These are phyloP conservation scores for Nesoenas mayeri DNA, from an alignment of 2,113 vertebrate species.

Conservation along the genomic window DNA sequence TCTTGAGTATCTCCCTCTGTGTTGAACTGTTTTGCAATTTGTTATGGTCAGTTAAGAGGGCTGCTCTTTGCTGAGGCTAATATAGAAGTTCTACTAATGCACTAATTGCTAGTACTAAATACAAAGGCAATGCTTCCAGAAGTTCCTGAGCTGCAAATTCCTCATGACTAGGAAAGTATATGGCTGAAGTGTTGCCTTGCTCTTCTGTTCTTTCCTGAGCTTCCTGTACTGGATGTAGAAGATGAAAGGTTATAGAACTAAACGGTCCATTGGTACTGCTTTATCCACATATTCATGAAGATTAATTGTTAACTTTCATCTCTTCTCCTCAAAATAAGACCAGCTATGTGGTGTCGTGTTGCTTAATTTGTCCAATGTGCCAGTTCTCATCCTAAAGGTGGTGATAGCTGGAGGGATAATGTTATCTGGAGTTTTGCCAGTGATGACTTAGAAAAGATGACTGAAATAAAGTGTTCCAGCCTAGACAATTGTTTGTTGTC, in stretches of 20 bases:
- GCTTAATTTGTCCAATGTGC: background rate
- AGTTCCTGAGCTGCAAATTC: background rate
- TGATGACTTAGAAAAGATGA: background rate
- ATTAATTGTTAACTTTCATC: background rate
- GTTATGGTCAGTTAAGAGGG: background rate
- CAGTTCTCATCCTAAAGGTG: background rate
- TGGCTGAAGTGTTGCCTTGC: background rate
- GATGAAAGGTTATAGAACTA: background rate
- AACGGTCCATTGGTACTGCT: background rate
- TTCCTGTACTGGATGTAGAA: background rate
- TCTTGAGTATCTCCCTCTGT: background rate
- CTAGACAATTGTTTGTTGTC: background rate
- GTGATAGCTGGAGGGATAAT: background rate
- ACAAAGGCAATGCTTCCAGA: background rate
- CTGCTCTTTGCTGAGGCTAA: background rate
- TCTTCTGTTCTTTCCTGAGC: background rate
- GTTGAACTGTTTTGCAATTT: background rate
- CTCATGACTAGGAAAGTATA: background rate
- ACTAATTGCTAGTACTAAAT: background rate
- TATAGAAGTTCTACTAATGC: background rate
- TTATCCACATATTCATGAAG: background rate
- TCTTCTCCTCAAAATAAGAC: background rate
- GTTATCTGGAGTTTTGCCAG: background rate
- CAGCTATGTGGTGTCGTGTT: background rate
- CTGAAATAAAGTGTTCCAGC: background rate